Evolutionary conservation across 1,140 invertebrate genomes (phyloP).

Genomic region (Drosophila nigrodunni): DNA sequence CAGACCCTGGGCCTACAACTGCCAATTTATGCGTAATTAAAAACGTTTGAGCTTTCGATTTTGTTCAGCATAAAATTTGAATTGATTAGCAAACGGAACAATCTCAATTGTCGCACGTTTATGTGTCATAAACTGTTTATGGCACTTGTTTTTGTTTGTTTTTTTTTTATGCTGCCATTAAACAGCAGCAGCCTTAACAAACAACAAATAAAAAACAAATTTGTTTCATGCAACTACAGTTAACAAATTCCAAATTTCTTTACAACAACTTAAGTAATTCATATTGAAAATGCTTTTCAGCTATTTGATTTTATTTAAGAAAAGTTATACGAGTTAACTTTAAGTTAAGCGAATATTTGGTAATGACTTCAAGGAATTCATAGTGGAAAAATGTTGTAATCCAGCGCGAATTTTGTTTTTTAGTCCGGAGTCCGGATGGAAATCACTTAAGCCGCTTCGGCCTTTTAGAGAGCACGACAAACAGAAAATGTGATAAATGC

Average conservation of each 20-base stretch:
- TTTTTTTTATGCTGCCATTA: slow-evolving; percentile 11
- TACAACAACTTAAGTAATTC: background rate
- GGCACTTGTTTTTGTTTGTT: slow-evolving; percentile 17
- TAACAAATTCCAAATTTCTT: background rate
- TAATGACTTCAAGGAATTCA: background rate
- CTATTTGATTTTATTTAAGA: background rate
- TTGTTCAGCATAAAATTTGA: slow-evolving; percentile 62
- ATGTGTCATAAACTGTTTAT: slow-evolving; percentile 72
- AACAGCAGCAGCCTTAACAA: slow-evolving; percentile 9
- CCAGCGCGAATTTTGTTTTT: slow-evolving; percentile 47
- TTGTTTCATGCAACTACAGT: background rate
- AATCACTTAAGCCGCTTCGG: slow-evolving; percentile 58
- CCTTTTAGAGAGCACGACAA: slow-evolving; percentile 25
- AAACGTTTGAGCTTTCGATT: slow-evolving; percentile 72
- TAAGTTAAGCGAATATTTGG: background rate
- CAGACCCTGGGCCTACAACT: slow-evolving; percentile 22
- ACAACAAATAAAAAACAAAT: slow-evolving; percentile 18
- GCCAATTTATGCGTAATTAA: slow-evolving; percentile 70
- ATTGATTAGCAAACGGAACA: slow-evolving; percentile 40
- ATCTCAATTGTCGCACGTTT: slow-evolving; percentile 67
- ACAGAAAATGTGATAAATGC: slow-evolving; percentile 32
- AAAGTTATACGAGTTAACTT: background rate
- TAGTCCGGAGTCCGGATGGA: slow-evolving; percentile 16
- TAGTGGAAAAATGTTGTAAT: slow-evolving; percentile 34
- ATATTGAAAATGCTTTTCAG: background rate